Evolutionary conservation across 2,888 invertebrate species (phyloP).

Genomic region (Polydrusus tereticollis): DNA sequence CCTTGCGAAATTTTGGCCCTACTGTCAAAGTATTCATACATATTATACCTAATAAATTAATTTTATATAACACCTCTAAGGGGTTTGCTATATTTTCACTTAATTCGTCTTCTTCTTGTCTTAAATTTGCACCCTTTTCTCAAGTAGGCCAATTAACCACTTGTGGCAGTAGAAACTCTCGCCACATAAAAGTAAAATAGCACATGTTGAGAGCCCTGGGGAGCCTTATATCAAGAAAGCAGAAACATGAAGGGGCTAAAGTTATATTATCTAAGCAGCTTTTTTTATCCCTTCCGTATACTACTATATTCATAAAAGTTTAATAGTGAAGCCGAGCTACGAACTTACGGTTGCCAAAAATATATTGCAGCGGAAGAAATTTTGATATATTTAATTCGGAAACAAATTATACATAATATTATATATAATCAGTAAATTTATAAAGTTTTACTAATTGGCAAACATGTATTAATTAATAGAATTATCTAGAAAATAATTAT

Average conservation of each 20-base stretch:
- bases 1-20: too few relatives aligned
- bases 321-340: too few relatives aligned
- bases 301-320: slow-evolving; percentile 1
- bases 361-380: neutral
- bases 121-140: neutral
- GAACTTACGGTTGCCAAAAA: neutral
- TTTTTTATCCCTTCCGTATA: slow-evolving; percentile 2
- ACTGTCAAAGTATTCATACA: neutral
- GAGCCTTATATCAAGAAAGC: slow-evolving; percentile 21
- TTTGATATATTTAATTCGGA: neutral
- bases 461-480: neutral
- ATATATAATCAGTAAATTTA: too few relatives aligned
- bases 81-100: neutral
- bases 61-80: neutral
- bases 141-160: slow-evolving; percentile 26
- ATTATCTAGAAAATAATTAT: neutral
- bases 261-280: slow-evolving; percentile 2
- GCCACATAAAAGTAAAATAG: slow-evolving; percentile 23
- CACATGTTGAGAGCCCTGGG: slow-evolving; percentile 22
- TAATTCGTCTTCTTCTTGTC: neutral
- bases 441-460: too few relatives aligned
- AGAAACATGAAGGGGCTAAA: slow-evolving; percentile 22
- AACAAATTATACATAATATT: too few relatives aligned
- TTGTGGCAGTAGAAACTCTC: slow-evolving; percentile 23
- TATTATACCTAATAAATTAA: neutral